These are phyloP conservation scores for Aphaenogaster floridana DNA, from an alignment of 1,140 invertebrate species.

Conservation along the genomic window DNA sequence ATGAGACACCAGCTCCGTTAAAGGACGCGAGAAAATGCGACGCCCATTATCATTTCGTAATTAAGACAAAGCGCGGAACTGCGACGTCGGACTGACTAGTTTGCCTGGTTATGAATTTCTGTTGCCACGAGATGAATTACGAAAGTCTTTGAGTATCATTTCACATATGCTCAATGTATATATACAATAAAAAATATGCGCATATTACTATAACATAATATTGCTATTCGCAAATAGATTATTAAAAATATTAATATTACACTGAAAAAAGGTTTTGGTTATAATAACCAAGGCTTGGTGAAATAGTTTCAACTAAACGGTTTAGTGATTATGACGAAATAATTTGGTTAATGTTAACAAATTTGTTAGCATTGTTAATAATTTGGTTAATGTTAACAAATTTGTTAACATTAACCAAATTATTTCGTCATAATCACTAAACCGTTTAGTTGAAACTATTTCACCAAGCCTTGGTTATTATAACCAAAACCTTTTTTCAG, in stretches of 20 bases:
- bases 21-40: conserved; percentile 33
- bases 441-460: too few species aligned
- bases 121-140: conserved; percentile 10
- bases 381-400: too few species aligned
- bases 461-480: too few species aligned
- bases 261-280: too few species aligned
- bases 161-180: background rate
- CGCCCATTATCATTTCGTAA: conserved; percentile 56
- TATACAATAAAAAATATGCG: background rate
- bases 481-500: too few species aligned
- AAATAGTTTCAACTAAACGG: too few species aligned
- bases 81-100: conserved; percentile 37
- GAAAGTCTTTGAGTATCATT: conserved; percentile 1
- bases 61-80: conserved; percentile 53
- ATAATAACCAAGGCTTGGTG: too few species aligned
- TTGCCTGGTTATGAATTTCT: conserved; percentile 29
- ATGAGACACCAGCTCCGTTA: conserved; percentile 44
- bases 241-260: background rate
- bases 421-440: too few species aligned
- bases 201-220: background rate
- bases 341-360: too few species aligned
- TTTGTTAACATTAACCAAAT: too few species aligned
- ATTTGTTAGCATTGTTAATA: too few species aligned
- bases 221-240: background rate
- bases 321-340: too few species aligned